Conservation (phyloP, 2,113 vertebrate genomes). For the human (Homo sapiens) region GRCh38 chr5:42639001-42639500, state of each 20-base stretch:
- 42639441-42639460: background rate
- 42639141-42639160: background rate
- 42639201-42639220: background rate
- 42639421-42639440: background rate
- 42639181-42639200: background rate
- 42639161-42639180: background rate
- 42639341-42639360: background rate
- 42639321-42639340: background rate
- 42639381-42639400: background rate
- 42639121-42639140: background rate
- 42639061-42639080: background rate
- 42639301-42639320: background rate
- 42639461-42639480: background rate
- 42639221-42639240: background rate
- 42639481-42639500: background rate
- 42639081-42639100: background rate
- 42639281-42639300: background rate
- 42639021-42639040: background rate
- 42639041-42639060: background rate
- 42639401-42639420: background rate
- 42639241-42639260: background rate
- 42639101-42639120: background rate
- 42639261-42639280: background rate
- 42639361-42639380: background rate
- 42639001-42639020: background rate